Evolutionary conservation across 2,888 invertebrate species (phyloP).

Genomic region (Sphaeridia pumilis): DNA sequence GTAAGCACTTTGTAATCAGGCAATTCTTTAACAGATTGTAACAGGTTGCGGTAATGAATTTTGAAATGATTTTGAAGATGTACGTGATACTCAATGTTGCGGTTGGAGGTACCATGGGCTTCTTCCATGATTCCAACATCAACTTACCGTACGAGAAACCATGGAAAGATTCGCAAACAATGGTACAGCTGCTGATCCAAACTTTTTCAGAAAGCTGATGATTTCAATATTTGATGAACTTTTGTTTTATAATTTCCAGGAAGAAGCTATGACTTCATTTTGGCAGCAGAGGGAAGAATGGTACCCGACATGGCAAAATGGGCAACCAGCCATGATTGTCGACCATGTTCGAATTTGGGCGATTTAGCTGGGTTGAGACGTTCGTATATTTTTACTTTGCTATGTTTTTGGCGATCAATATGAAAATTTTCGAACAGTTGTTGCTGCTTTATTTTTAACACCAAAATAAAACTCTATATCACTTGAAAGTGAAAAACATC

Average conservation of each 20-base stretch:
- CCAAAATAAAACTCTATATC: too few species aligned
- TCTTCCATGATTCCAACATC: constrained; percentile 49
- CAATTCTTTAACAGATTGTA: too few species aligned
- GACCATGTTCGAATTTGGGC: constrained; percentile 12
- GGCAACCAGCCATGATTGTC: neutral
- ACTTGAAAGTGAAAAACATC: too few species aligned
- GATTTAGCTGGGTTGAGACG: too few species aligned
- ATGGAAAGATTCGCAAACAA: constrained; percentile 57
- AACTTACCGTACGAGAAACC: constrained; percentile 50
- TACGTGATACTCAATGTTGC: constrained; percentile 63
- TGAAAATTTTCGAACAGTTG: too few species aligned
- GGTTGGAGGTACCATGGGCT: constrained; percentile 59
- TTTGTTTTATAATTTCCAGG: too few species aligned
- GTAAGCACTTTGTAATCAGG: constrained; percentile 16
- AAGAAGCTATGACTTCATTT: constrained; percentile 1
- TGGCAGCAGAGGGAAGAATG: constrained; percentile 2
- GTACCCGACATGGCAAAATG: constrained; percentile 8
- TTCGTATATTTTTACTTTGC: too few species aligned
- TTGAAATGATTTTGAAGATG: too few species aligned
- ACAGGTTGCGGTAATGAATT: too few species aligned
- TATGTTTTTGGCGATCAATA: too few species aligned
- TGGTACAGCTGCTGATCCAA: constrained; percentile 38
- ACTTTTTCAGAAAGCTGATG: neutral
- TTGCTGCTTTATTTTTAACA: too few species aligned
- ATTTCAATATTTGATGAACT: neutral